Base-by-base conservation (phyloP, 2,888 invertebrate genomes). In the Eristalis intricaria region DNA sequence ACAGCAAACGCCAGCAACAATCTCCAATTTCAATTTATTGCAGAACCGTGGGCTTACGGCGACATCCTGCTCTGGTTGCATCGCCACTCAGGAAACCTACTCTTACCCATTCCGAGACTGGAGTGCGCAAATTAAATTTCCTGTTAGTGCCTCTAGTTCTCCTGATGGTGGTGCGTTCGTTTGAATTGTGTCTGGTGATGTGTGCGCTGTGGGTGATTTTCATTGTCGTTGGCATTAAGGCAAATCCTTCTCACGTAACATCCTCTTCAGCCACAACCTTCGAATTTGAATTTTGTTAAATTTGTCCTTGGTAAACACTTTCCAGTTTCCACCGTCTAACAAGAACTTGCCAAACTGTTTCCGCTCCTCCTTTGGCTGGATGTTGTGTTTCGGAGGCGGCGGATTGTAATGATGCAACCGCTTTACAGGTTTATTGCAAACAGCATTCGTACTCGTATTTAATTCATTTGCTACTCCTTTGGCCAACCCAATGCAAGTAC, bases 11-110 rank as follows among this genome's bases (percentile, higher is more conserved):
- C 50, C 19, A 8, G 19, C 69, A 69, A 35, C 50, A 19, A 58
- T 56, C 70, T 60, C 70, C 70, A 58, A 70, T 70, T 70, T 70
- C 70, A 58, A 70, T 70, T 70, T 70, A 70, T 70, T 70, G 58
- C 70, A 60, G 32, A 8, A 70, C 38, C 35, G 58, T 60, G 58
- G 58, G 58, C 19, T 22, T 19, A 22, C 58, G 23, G 15, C 60
- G n/a, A 70, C 22, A 35, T 29, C 38, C 35, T 58, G 26, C 22
- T 26, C 40, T 26, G 43, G 43, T 43, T 26, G 40, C 23, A 26
- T n/a, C 43, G 26, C 29, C 43, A 26, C 68, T 60, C 23, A 60
- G 26, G 60, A 60, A 23, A 15, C 60, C 60, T 26, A 23, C 23
- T 13, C 26, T 26, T 26, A 60, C 60, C n/a, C 60, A 60, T 11